A percentile compares a stretch with the other conserved stretches of the same genome.
phyloP scores from a whole-genome alignment of 2,888 invertebrate genomes.

The Drosophila maculinotata region DNA sequence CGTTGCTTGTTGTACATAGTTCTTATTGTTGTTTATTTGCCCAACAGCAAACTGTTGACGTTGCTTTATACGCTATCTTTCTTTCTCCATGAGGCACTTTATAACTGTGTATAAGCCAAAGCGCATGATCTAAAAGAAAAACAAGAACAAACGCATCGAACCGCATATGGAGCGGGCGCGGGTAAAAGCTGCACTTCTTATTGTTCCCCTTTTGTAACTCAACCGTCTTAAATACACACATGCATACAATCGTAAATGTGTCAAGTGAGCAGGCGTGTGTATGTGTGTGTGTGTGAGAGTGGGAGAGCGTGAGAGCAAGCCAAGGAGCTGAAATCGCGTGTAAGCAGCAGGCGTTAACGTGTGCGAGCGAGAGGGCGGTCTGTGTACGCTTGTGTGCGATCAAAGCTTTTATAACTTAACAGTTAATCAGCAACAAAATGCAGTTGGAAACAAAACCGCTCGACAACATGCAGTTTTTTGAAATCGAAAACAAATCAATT shows the following conservation, averaged over 20 bases:
- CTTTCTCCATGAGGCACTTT: conserved; percentile 40
- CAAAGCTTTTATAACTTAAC: conserved; percentile 41
- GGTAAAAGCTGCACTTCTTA: conserved; percentile 31
- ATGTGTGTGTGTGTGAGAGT: conserved; percentile 3
- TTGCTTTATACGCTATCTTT: conserved; percentile 56
- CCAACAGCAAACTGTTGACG: conserved; percentile 71
- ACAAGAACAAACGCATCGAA: conserved; percentile 44
- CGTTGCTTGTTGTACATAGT: conserved; percentile 32
- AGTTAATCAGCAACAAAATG: conserved; percentile 64
- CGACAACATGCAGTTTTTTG: conserved; percentile 43
- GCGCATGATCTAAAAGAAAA: conserved; percentile 65
- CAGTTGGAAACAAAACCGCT: conserved; percentile 60
- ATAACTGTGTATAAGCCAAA: conserved; percentile 70
- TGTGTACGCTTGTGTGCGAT: conserved; percentile 13
- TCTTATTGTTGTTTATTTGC: conserved; percentile 63
- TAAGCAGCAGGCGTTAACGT: conserved; percentile 15
- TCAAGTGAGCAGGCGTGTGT: conserved; percentile 45
- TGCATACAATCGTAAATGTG: conserved; percentile 53
- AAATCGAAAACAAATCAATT: conserved; percentile 61
- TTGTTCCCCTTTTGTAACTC: conserved; percentile 45
- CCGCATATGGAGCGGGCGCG: conserved; percentile 26
- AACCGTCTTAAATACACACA: conserved; percentile 14
- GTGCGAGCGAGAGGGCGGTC: conserved; percentile 37
- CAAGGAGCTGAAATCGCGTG: conserved; percentile 62
- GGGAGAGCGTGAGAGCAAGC: conserved; percentile 39